Percentiles rank a stretch among this genome's conserved stretches.
phyloP scores from a whole-genome alignment of 2,797 vertebrate genomes.

The Coluber constrictor region DNA sequence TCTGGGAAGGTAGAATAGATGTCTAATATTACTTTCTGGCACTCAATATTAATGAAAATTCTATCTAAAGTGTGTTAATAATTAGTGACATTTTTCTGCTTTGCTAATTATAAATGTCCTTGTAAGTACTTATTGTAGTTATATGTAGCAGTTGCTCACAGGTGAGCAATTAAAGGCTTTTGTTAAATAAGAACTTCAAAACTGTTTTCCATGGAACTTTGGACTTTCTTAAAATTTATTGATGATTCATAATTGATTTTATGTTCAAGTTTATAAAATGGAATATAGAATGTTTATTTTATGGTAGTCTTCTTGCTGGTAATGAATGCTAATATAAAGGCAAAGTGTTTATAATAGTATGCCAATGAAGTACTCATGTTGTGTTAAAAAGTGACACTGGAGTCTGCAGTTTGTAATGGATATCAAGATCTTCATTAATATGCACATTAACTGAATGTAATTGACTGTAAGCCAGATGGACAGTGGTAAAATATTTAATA shows the following conservation, averaged over 20 bases:
- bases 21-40: background rate
- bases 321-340: constrained; percentile 36
- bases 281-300: constrained; percentile 28
- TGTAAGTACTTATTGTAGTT: background rate
- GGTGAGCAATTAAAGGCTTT: background rate
- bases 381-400: constrained; percentile 39
- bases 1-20: background rate
- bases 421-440: constrained; percentile 56
- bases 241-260: constrained; percentile 7
- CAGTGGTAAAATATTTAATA: constrained; percentile 43
- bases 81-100: background rate
- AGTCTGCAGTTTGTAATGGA: constrained; percentile 48
- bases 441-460: constrained; percentile 55
- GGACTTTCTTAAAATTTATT: background rate
- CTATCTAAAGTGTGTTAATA: background rate
- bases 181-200: background rate
- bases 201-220: background rate
- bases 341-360: constrained; percentile 41
- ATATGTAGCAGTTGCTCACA: background rate
- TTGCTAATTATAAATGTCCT: background rate
- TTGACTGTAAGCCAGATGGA: constrained; percentile 63
- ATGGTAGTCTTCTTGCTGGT: constrained; percentile 44
- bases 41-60: background rate
- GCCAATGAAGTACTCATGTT: constrained; percentile 44
- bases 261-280: constrained; percentile 37